Conservation (phyloP, 2,888 invertebrate species). For the Oscheius myriophilus region DNA sequence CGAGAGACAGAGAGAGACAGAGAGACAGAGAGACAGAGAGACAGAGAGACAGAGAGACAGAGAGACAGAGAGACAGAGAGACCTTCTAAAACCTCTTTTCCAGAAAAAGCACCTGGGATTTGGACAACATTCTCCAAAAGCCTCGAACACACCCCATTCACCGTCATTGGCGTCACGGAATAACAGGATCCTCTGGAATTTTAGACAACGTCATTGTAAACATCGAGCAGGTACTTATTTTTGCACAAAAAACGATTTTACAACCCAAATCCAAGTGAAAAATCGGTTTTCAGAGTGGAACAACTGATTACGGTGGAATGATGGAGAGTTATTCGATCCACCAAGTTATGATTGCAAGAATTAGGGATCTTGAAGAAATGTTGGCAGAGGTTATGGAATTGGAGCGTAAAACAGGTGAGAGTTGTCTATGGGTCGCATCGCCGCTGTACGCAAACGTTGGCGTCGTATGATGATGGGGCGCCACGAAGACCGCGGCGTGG, state of each 20-base stretch:
- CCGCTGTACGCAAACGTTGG: background rate
- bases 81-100: too few relatives aligned
- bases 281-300: constrained; percentile 50
- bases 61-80: too few relatives aligned
- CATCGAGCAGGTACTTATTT: constrained; percentile 56
- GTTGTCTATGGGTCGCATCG: too few relatives aligned
- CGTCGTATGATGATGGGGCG: too few relatives aligned
- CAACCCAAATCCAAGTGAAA: background rate
- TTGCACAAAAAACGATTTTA: constrained; percentile 6
- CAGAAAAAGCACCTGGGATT: constrained; percentile 56
- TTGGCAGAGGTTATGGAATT: constrained; percentile 57
- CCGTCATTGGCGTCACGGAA: constrained; percentile 60
- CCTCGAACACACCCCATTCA: constrained; percentile 64
- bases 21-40: too few relatives aligned
- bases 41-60: too few relatives aligned
- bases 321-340: constrained; percentile 56
- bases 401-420: constrained; percentile 59
- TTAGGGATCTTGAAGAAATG: constrained; percentile 64
- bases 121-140: constrained; percentile 55
- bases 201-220: constrained; percentile 64
- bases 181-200: constrained; percentile 51
- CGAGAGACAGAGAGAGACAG: too few relatives aligned
- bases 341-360: constrained; percentile 62
- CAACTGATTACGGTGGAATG: constrained; percentile 63
- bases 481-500: too few relatives aligned